Evolutionary conservation across 2,113 vertebrate genomes (phyloP).

Genomic region (Tetrao urogallus): DNA sequence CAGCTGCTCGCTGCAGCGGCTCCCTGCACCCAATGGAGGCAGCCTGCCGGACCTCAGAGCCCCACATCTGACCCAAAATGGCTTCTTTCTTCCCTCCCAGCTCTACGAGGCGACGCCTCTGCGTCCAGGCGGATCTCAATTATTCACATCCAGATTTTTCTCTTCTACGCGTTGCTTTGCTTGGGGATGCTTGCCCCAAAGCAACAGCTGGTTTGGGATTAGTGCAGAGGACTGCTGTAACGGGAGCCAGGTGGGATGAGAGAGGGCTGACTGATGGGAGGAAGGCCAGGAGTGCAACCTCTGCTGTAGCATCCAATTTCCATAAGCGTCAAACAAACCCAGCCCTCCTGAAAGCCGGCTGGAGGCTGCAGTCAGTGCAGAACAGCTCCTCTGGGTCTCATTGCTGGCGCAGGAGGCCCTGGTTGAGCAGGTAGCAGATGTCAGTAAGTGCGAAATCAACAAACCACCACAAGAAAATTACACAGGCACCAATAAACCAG

Average conservation of each 20-base stretch:
- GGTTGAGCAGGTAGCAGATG: not conserved
- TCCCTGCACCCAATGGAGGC: too few relatives aligned
- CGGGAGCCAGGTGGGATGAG: fast-evolving
- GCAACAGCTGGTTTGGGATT: not conserved
- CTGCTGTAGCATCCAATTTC: fast-evolving
- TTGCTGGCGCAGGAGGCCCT: not conserved
- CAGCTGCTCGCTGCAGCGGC: not conserved
- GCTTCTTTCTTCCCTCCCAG: not conserved
- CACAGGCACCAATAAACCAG: not conserved
- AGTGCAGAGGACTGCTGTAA: not conserved
- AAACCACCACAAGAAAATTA: not conserved
- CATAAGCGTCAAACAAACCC: fast-evolving
- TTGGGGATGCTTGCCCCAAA: not conserved
- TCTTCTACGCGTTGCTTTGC: not conserved
- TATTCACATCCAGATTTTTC: not conserved
- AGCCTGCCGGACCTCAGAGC: fast-evolving
- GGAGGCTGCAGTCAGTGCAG: fast-evolving
- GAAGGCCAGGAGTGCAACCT: fast-evolving
- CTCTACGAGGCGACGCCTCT: fast-evolving
- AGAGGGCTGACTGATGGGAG: not conserved
- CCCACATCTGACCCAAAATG: not conserved
- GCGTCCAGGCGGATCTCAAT: fast-evolving
- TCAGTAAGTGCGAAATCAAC: not conserved
- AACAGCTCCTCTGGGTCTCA: not conserved
- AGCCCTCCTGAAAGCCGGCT: not conserved